Evolutionary conservation across 2,888 invertebrate species (phyloP).

Genomic region (Chelonus formosanus): DNA sequence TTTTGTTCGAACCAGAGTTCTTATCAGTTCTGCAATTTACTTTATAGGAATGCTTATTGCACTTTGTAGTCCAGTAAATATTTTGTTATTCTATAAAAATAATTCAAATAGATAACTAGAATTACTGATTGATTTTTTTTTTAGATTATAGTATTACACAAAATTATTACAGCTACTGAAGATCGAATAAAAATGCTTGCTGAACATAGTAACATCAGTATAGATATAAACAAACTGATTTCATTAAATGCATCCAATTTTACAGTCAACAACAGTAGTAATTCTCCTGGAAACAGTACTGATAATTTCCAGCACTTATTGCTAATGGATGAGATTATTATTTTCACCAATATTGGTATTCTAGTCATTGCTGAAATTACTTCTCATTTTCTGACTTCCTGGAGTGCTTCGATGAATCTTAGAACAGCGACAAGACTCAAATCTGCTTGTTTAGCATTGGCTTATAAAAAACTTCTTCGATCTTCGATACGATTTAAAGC

Average conservation of each 20-base stretch:
- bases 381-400: conserved; percentile 48
- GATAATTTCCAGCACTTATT: conserved; percentile 37
- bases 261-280: conserved; percentile 12
- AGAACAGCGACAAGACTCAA: conserved; percentile 58
- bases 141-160: conserved; percentile 43
- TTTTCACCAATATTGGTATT: conserved; percentile 44
- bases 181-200: conserved; percentile 36
- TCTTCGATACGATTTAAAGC: conserved; percentile 50
- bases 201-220: conserved; percentile 21
- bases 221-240: too few relatives aligned
- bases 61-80: conserved; percentile 67
- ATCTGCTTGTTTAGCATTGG: conserved; percentile 56
- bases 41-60: conserved; percentile 63
- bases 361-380: conserved; percentile 45
- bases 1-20: conserved; percentile 64
- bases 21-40: conserved; percentile 63
- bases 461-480: conserved; percentile 56
- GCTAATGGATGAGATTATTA: conserved; percentile 46
- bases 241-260: background rate
- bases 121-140: conserved; percentile 4
- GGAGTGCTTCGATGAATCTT: conserved; percentile 50
- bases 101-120: background rate
- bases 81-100: conserved; percentile 18
- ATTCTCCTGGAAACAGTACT: conserved; percentile 26
- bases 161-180: conserved; percentile 43